Conservation (phyloP, 2,113 vertebrate genomes). For the Saccopteryx leptura region DNA sequence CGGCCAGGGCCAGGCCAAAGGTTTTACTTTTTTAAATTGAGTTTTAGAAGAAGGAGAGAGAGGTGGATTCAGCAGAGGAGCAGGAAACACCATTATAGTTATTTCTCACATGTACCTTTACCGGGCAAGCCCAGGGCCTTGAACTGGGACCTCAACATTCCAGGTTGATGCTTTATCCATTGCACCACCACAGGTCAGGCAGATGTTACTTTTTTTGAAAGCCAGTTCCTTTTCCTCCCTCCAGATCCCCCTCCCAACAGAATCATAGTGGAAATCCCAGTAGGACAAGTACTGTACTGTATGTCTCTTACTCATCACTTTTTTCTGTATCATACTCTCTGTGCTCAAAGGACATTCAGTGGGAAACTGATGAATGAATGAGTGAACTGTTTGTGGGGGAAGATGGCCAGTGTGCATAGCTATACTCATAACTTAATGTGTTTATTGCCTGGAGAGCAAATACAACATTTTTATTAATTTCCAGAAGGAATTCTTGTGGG, state of each 20-base stretch:
- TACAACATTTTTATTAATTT: conserved; percentile 43
- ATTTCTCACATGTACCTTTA: no score
- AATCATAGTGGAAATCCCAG: not conserved
- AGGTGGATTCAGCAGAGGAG: no score
- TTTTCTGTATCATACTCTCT: not conserved
- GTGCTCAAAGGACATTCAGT: not conserved
- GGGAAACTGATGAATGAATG: not conserved
- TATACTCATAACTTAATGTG: not conserved
- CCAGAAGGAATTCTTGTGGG: conserved; percentile 5
- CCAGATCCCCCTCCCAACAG: no score
- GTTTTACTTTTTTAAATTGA: no score
- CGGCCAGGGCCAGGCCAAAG: no score
- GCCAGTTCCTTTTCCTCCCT: not conserved
- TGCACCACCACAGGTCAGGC: no score
- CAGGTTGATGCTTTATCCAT: no score
- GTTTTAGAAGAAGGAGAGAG: no score
- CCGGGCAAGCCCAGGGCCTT: no score
- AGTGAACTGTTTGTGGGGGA: not conserved
- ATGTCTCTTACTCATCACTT: not conserved
- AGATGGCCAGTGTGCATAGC: not conserved
- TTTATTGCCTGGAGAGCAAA: conserved; percentile 17
- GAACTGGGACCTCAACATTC: no score
- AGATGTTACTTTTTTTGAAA: not conserved
- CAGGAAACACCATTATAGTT: no score
- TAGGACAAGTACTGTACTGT: not conserved